These are phyloP conservation scores for Amphiprion percula DNA, from an alignment of 2,113 vertebrate genomes.

Conservation along the genomic window DNA sequence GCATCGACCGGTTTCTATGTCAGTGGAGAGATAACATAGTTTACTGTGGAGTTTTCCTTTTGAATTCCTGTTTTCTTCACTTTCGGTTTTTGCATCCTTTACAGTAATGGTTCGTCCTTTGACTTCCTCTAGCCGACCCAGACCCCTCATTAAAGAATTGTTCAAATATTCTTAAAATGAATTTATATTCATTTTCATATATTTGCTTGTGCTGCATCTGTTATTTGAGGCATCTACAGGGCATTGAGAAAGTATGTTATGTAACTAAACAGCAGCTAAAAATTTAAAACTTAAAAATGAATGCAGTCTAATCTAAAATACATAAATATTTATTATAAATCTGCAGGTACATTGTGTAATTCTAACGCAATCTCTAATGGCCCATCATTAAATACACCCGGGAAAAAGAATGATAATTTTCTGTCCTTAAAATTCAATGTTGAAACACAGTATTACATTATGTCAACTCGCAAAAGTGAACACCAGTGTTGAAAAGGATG, in stretches of 20 bases:
- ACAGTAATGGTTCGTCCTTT: background rate
- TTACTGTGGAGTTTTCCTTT: constrained; percentile 19
- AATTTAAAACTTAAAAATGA: too few species aligned
- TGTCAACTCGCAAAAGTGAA: background rate
- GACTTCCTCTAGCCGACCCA: background rate
- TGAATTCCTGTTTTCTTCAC: constrained; percentile 11
- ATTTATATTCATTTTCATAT: background rate
- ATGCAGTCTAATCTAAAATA: too few species aligned
- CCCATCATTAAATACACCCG: background rate
- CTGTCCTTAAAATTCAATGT: background rate
- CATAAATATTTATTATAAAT: too few species aligned
- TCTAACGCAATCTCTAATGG: too few species aligned
- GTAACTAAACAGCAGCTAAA: too few species aligned
- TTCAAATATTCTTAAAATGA: background rate
- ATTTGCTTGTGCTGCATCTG: too few species aligned
- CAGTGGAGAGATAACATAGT: constrained; percentile 30
- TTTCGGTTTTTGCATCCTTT: background rate
- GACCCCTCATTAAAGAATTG: background rate
- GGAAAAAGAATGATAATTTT: background rate
- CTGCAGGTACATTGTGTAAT: too few species aligned
- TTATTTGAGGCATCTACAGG: too few species aligned
- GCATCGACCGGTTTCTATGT: constrained; percentile 56
- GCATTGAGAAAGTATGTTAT: too few species aligned
- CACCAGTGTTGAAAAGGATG: background rate
- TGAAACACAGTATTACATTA: background rate